phyloP scores from a whole-genome alignment of 1,140 invertebrate genomes.

The Pectinophora gossypiella region DNA sequence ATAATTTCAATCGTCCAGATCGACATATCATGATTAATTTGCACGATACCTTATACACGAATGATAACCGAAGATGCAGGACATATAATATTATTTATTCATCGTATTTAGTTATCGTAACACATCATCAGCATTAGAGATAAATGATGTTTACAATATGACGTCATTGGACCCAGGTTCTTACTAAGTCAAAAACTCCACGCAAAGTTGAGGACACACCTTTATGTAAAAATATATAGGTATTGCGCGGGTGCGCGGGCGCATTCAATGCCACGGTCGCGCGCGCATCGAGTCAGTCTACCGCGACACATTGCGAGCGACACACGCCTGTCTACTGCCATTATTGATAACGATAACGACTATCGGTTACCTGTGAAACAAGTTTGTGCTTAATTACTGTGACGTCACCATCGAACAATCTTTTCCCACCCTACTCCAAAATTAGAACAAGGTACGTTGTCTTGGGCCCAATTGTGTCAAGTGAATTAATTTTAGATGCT shows the following conservation, averaged over 20 bases:
- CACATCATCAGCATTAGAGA: too few species aligned
- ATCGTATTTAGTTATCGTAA: too few species aligned
- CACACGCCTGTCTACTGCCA: background rate
- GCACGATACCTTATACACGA: too few species aligned
- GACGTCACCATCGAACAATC: background rate
- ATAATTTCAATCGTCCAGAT: too few species aligned
- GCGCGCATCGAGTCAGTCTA: background rate
- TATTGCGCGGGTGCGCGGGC: conserved; percentile 4
- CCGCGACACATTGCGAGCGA: background rate
- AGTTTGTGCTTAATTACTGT: background rate
- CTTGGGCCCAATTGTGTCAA: too few species aligned
- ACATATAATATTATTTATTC: too few species aligned
- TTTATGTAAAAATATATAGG: conserved; percentile 18
- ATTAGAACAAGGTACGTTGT: conserved; percentile 4
- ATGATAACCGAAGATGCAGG: too few species aligned
- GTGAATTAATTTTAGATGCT: too few species aligned
- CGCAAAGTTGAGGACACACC: background rate
- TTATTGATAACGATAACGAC: conserved; percentile 6
- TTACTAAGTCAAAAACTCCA: too few species aligned
- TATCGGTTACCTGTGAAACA: background rate
- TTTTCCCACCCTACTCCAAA: background rate
- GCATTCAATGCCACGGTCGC: conserved; percentile 29
- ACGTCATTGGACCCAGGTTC: too few species aligned
- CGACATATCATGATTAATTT: too few species aligned
- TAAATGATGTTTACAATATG: too few species aligned